Conservation (phyloP, 2,113 vertebrate genomes). For the Cryptoleucopteryx plumbea region DNA sequence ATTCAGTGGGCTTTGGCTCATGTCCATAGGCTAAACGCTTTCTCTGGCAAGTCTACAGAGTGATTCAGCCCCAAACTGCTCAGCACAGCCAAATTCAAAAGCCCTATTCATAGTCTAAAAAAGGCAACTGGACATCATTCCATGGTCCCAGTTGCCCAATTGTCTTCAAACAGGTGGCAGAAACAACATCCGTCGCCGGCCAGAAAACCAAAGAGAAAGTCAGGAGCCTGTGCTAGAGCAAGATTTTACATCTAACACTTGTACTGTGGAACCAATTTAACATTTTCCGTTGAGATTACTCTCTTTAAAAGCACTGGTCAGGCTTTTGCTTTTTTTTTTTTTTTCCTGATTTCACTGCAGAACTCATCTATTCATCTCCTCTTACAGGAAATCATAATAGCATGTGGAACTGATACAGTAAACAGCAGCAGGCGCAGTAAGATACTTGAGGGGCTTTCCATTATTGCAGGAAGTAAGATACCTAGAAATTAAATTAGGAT, state of each 20-base stretch:
- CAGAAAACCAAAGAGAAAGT: slow-evolving; percentile 11
- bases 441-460: neutral
- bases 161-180: slow-evolving; percentile 54
- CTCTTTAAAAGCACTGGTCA: neutral
- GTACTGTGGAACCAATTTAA: neutral
- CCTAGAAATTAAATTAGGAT: neutral
- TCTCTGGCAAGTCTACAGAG: slow-evolving; percentile 42
- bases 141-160: slow-evolving; percentile 37
- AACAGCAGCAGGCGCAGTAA: neutral
- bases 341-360: neutral
- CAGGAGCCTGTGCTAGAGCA: neutral
- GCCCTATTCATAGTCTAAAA: slow-evolving; percentile 56
- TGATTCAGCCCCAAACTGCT: slow-evolving; percentile 39
- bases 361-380: neutral
- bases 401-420: neutral
- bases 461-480: neutral
- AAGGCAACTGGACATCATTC: slow-evolving; percentile 46
- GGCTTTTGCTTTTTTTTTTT: neutral
- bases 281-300: neutral
- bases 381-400: slow-evolving; percentile 19
- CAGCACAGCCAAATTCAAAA: slow-evolving; percentile 47
- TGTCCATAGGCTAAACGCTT: slow-evolving; percentile 1
- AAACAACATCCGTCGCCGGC: neutral
- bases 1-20: slow-evolving; percentile 40
- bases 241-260: neutral